Conservation (phyloP, 2,888 invertebrate species). For the Ceriagrion tenellum region DNA sequence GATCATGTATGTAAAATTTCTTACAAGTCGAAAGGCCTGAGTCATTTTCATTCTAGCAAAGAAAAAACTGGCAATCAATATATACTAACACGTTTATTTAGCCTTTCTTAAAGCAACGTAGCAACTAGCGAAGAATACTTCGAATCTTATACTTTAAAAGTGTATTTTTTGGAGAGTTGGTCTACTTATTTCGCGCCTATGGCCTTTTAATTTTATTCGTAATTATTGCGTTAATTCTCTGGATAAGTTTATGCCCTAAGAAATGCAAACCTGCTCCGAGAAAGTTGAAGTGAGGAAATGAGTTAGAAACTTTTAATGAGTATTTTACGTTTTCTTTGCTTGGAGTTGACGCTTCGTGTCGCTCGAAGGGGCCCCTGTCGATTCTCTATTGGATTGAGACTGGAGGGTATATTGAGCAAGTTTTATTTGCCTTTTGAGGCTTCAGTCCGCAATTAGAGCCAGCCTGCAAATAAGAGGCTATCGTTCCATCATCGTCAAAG, state of each 20-base stretch:
- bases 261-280: not conserved
- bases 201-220: not conserved
- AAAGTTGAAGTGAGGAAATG: not conserved
- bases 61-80: too few relatives aligned
- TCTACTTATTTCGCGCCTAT: not conserved
- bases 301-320: not conserved
- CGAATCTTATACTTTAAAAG: too few relatives aligned
- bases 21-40: too few relatives aligned
- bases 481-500: not conserved
- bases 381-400: not conserved
- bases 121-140: too few relatives aligned
- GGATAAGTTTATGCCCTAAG: not conserved
- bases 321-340: not conserved
- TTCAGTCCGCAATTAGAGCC: not conserved
- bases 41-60: too few relatives aligned
- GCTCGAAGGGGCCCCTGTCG: not conserved
- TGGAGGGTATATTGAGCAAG: not conserved
- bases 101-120: too few relatives aligned
- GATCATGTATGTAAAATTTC: too few relatives aligned
- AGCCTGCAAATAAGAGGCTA: not conserved
- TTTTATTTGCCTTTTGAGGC: not conserved
- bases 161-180: too few relatives aligned
- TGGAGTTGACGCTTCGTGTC: not conserved
- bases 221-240: not conserved
- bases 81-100: too few relatives aligned